Conservation (phyloP, 2,113 vertebrate species). For the Sebastes schlegelii region DNA sequence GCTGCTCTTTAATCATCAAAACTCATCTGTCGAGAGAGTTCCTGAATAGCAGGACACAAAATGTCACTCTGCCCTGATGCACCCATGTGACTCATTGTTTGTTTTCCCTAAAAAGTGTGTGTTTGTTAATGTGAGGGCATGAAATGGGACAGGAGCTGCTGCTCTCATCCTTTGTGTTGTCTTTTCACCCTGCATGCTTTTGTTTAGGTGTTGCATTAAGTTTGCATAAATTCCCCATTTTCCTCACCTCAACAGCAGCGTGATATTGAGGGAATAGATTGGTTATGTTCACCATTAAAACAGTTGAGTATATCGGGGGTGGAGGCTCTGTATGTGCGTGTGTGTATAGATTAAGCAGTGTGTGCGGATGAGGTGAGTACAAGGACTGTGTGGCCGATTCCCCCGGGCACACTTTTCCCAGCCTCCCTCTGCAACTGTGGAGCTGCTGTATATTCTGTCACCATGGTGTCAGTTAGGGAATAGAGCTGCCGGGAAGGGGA, state of each 20-base stretch:
- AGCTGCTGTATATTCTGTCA: constrained; percentile 33
- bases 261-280: constrained; percentile 51
- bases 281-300: constrained; percentile 40
- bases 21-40: constrained; percentile 34
- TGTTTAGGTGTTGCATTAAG: constrained; percentile 59
- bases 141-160: constrained; percentile 41
- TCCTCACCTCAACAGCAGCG: constrained; percentile 14
- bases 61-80: background rate
- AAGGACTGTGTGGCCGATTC: constrained; percentile 9
- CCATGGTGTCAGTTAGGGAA: constrained; percentile 20
- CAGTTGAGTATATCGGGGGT: constrained; percentile 2
- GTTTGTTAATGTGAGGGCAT: constrained; percentile 44
- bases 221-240: constrained; percentile 72
- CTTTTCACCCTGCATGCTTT: constrained; percentile 29
- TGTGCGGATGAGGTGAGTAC: constrained; percentile 32
- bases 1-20: constrained; percentile 51
- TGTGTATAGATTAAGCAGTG: constrained; percentile 14
- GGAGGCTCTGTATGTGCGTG: background rate
- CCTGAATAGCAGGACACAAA: constrained; percentile 22
- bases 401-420: constrained; percentile 6
- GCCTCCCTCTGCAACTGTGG: constrained; percentile 21
- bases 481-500: constrained; percentile 27
- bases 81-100: constrained; percentile 35
- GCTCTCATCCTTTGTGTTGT: background rate
- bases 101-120: background rate